Conservation (phyloP, 2,113 vertebrate species). For the Eclectus roratus region DNA sequence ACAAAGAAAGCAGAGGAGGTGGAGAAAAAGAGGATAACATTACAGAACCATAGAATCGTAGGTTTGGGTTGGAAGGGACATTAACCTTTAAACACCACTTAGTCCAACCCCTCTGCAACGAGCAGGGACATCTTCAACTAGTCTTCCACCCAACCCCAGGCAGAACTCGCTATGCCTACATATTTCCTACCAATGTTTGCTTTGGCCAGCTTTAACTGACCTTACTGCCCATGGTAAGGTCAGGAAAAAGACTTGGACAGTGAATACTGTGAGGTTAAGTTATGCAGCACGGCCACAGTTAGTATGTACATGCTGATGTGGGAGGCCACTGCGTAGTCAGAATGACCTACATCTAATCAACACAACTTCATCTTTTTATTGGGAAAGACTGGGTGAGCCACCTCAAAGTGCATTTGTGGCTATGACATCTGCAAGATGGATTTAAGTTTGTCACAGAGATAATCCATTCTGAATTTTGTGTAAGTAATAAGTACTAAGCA, state of each 20-base stretch:
- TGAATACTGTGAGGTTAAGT: background rate
- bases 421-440: background rate
- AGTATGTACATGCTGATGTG: accelerated
- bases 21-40: background rate
- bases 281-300: accelerated
- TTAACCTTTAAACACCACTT: background rate
- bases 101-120: background rate
- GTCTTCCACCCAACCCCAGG: background rate
- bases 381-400: background rate
- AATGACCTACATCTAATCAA: background rate
- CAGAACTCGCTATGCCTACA: background rate
- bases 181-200: background rate
- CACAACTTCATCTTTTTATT: background rate
- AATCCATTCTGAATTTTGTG: background rate
- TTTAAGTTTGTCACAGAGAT: background rate
- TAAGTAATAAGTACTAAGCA: background rate
- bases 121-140: background rate
- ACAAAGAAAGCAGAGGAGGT: background rate
- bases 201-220: background rate
- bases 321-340: background rate
- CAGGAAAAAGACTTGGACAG: background rate
- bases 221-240: background rate
- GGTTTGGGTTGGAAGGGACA: background rate
- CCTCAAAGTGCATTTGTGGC: background rate
- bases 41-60: background rate